Evolutionary conservation across 1,140 invertebrate genomes (phyloP).

Genomic region (Aricia agestis): DNA sequence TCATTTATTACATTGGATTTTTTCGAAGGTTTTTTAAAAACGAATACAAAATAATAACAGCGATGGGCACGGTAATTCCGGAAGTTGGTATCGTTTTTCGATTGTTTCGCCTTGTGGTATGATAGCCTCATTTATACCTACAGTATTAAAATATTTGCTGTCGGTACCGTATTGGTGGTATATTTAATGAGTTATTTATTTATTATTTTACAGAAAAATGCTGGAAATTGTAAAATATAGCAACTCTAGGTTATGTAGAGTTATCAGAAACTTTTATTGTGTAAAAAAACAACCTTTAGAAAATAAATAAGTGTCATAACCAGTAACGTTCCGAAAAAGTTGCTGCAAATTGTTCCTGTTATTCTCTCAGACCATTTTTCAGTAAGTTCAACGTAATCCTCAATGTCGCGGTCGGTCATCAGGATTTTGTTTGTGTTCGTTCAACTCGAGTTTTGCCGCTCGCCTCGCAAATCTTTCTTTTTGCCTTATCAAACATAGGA

Average conservation of each 20-base stretch:
- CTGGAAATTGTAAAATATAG: too few relatives aligned
- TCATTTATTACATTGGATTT: neutral
- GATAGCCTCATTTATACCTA: neutral
- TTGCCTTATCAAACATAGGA: conserved; percentile 8
- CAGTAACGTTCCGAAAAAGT: too few relatives aligned
- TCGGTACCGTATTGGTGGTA: neutral
- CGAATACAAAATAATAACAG: neutral
- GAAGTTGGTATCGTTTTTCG: neutral
- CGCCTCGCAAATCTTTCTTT: conserved; percentile 6
- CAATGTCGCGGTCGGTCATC: neutral
- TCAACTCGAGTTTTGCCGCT: neutral
- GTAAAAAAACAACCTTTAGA: too few relatives aligned
- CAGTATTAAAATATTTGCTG: neutral
- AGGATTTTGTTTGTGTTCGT: neutral
- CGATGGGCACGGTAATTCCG: neutral
- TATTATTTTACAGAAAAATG: too few relatives aligned
- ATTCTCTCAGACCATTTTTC: neutral
- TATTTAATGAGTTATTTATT: neutral
- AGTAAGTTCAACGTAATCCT: neutral
- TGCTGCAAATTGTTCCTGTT: too few relatives aligned
- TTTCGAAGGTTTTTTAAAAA: neutral
- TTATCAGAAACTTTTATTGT: too few relatives aligned
- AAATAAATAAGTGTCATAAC: too few relatives aligned
- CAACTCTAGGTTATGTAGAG: too few relatives aligned
- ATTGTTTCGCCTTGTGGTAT: neutral